Conservation (phyloP, 2,888 invertebrate species). For the Eupithecia dodoneata region DNA sequence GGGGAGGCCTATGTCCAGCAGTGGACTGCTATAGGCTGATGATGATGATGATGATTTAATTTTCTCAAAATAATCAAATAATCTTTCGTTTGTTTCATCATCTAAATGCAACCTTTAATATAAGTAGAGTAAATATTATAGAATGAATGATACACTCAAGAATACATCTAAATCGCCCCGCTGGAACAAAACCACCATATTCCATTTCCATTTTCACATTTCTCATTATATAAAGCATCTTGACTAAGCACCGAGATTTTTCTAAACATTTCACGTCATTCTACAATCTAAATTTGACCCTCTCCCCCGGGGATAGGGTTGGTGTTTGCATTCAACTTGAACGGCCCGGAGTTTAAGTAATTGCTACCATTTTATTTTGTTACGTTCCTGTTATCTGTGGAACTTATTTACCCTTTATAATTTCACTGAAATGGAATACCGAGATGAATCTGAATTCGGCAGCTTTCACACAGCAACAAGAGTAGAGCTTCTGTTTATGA, state of each 20-base stretch:
- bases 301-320: conserved; percentile 49
- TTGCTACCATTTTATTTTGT: conserved; percentile 68
- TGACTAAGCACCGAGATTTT: conserved; percentile 21
- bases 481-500: background rate
- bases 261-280: conserved; percentile 46
- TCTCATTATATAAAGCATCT: background rate
- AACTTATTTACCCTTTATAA: background rate
- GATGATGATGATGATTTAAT: too few species aligned
- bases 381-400: conserved; percentile 28
- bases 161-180: background rate
- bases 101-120: too few species aligned
- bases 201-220: background rate
- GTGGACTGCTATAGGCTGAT: too few species aligned
- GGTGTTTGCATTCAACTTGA: conserved; percentile 69
- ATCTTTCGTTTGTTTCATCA: too few species aligned
- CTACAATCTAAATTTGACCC: conserved; percentile 64
- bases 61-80: too few species aligned
- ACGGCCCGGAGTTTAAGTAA: conserved; percentile 70
- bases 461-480: background rate
- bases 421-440: background rate
- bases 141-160: background rate
- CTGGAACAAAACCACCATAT: background rate
- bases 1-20: too few species aligned
- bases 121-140: too few species aligned
- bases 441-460: background rate